Conservation (phyloP, 1,140 invertebrate genomes). For the Brachionus manjavacas region DNA sequence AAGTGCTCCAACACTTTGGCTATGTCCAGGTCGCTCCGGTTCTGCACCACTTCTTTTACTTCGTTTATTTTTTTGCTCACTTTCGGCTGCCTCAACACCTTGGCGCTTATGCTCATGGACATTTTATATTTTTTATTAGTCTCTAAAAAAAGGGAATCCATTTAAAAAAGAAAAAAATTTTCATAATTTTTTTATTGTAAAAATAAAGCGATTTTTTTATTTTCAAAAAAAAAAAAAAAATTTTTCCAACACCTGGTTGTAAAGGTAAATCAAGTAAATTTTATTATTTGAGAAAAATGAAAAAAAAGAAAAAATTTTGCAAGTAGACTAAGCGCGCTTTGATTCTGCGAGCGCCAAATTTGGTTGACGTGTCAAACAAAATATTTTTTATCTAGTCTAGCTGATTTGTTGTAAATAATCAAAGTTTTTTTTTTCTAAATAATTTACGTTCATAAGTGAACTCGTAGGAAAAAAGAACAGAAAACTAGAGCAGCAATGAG, state of each 20-base stretch:
- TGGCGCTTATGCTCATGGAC: not conserved
- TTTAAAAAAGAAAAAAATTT: not conserved
- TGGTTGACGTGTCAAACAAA: not conserved
- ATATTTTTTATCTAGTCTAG: not conserved
- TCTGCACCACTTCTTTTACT: slow-evolving; percentile 37
- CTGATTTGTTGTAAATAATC: not conserved
- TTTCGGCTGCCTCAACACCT: not conserved
- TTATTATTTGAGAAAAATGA: no score
- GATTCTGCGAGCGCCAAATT: not conserved
- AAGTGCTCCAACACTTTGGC: slow-evolving; percentile 18
- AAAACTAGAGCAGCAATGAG: not conserved
- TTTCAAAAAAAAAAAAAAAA: no score
- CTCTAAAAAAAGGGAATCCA: not conserved
- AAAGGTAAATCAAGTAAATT: not conserved
- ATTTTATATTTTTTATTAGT: not conserved
- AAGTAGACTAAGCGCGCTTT: not conserved
- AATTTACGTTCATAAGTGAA: not conserved
- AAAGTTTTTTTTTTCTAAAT: not conserved
- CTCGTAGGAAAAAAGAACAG: not conserved
- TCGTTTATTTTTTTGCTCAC: slow-evolving; percentile 3
- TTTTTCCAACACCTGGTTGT: not conserved
- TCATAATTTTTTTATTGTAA: no score
- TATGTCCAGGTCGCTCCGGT: slow-evolving; percentile 3
- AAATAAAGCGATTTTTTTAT: no score
- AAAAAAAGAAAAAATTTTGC: not conserved